Conservation (phyloP, 2,888 invertebrate genomes). For the Lasioglossum pauxillum region DNA sequence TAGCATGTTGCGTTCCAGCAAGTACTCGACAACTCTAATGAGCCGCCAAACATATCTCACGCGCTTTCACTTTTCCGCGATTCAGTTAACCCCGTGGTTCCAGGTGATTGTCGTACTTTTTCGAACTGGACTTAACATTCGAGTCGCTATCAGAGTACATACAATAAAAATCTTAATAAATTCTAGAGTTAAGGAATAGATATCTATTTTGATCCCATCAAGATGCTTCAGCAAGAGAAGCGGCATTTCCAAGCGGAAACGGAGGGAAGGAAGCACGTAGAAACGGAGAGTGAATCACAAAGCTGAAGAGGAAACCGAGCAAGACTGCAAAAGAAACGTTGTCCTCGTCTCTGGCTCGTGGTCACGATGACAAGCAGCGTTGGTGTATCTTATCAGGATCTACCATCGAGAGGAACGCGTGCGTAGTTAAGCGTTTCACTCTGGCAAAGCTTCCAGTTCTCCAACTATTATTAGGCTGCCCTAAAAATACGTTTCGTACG, state of each 20-base stretch:
- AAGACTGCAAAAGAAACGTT: constrained; percentile 39
- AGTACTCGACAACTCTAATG: constrained; percentile 8
- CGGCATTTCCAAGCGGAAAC: background rate
- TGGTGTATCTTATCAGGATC: constrained; percentile 68
- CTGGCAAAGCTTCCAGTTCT: constrained; percentile 20
- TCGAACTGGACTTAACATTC: background rate
- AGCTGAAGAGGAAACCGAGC: background rate
- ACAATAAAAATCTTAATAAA: background rate
- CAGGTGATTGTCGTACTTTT: background rate
- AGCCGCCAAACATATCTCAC: background rate
- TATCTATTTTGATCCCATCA: background rate
- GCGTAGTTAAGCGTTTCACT: constrained; percentile 62
- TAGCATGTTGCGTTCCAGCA: background rate
- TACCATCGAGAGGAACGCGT: constrained; percentile 50
- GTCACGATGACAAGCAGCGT: constrained; percentile 66
- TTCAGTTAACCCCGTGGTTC: background rate
- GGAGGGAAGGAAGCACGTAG: background rate
- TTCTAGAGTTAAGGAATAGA: background rate
- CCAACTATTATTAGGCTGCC: constrained; percentile 50
- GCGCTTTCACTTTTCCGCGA: constrained; percentile 1
- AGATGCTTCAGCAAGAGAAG: background rate
- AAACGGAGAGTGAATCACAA: constrained; percentile 8
- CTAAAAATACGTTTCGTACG: background rate
- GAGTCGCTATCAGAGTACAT: background rate
- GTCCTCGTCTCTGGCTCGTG: constrained; percentile 43